Evolutionary conservation across 2,888 invertebrate species (phyloP), one percentile per base, ranked within the genome.

Genomic region (Tenthredo mesomela): DNA sequence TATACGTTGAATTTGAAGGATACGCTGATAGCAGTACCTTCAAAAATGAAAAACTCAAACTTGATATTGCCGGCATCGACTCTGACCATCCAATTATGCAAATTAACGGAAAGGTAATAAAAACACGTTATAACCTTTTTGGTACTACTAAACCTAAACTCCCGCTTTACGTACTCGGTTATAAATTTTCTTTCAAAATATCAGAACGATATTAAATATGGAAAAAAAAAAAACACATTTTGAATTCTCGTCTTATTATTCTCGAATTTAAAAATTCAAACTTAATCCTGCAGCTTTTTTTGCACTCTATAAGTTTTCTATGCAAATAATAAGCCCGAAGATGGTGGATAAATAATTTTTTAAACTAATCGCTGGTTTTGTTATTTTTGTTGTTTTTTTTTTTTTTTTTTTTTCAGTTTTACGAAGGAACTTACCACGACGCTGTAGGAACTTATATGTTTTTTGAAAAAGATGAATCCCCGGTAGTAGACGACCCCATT

Each of bases 381-480:
- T 21, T 9, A 9, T 33, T 12, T 77, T 84, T 73, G 87, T 37
- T n/a, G n/a, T n/a, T n/a, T n/a, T 29, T 33, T 67, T 33, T 18
- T 21, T 9, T 4, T 33, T 12, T 77, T 84, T 73, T 87, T 37
- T 37, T 87, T 70, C 84, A 92, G 93, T 93, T 92, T 87, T 93
- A 94, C 93, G 89, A 91, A 95, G 97, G 97, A 25, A 95, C 94
- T 82, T 96, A 95, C 92, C 95, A 96, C 89, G 95, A 95, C 90
- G 94, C 95, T 10, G 91, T 96, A 86, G 97, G 97, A 29, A 97
- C 97, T 21, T 95, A 96, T 87, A 93, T 97, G 91, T 96, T 97
- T 91, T 97, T 97, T 91, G 95, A 96, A 90, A 95, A 95, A 89
- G 95, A 95, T 86, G 93, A 94, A 47, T 92, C 94, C 61, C 93